Base-by-base conservation (phyloP, 2,113 vertebrate genomes). In the Hystrix cristata region DNA sequence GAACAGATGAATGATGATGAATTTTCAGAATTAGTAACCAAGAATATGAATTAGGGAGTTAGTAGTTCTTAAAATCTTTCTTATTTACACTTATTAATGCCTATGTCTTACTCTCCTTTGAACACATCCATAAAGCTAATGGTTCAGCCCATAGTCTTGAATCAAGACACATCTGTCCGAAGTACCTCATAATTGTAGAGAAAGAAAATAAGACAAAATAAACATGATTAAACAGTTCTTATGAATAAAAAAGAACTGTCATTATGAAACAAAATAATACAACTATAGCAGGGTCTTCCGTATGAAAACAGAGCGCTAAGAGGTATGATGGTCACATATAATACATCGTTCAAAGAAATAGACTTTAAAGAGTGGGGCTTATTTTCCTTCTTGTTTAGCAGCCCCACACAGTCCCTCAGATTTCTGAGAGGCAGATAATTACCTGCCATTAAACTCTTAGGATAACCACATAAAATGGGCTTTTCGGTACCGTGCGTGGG, bases 341-440 rank as follows among this genome's bases (percentile, higher is more conserved):
- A 34, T 38, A 74, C 7, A 71, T 82, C 48, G 80, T 53, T 55
- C 74, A 86, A 51, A 10, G 80, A 64, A 96, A 48, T 38, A 91
- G 79, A 64, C 59, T 38, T 85, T 93, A 38, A 97, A 76, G 7
- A 31, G 11, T 43, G 19, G n/a, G 10, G 7, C 13, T 71, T 51
- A 59, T 91, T 84, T 90, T 43, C 57, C 64, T 78, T 81, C 64
- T 48, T 18, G 43, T 3, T 94, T 76, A 72, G n/a, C 69, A 31
- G 46, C 21, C 51, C 21, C 10, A 59, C 38, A 10, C 46, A 80
- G 5, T 6, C 38, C 7, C 13, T 12, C 55, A 57, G 43, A 21
- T 91, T 96, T 85, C 80, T 92, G 38, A 96, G 74, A 91, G n/a
- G 5, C 8, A 59, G 67, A 64, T 57, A 72, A 81, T 87, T 53